Conservation (phyloP, 1,140 invertebrate species). For the Drosophila tani region DNA sequence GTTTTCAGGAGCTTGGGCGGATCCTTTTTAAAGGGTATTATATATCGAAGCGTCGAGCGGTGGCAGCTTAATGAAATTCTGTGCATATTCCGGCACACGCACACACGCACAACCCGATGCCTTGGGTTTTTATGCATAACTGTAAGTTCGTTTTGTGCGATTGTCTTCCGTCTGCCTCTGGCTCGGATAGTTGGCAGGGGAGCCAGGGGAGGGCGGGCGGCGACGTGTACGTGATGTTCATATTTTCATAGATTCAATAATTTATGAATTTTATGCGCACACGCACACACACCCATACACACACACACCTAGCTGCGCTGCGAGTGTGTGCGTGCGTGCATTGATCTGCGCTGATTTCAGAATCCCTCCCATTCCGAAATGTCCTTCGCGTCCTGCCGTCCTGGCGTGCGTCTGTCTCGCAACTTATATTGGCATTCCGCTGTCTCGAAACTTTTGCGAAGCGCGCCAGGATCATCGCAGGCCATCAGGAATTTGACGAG, state of each 20-base stretch:
- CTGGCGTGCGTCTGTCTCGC: constrained; percentile 47
- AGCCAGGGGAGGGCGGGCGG: constrained; percentile 16
- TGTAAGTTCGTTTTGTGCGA: constrained; percentile 70
- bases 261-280: constrained; percentile 76
- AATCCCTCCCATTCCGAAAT: constrained; percentile 26
- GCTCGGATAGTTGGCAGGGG: constrained; percentile 46
- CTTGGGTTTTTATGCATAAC: constrained; percentile 58
- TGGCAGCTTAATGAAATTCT: constrained; percentile 74
- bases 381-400: constrained; percentile 8
- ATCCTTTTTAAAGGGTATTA: neutral
- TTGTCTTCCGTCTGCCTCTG: constrained; percentile 59
- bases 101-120: constrained; percentile 19
- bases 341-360: constrained; percentile 72
- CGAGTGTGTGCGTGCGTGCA: constrained; percentile 47
- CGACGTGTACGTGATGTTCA: constrained; percentile 77
- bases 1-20: neutral
- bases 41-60: constrained; percentile 28
- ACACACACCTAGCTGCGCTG: constrained; percentile 12
- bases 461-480: constrained; percentile 15
- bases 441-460: constrained; percentile 35
- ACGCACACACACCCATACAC: constrained; percentile 28
- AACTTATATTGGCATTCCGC: constrained; percentile 74
- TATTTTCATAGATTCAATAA: constrained; percentile 84
- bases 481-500: constrained; percentile 15
- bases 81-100: constrained; percentile 73